Evolutionary conservation across 2,888 invertebrate species (phyloP).

Genomic region (Drosophila prostipennis): DNA sequence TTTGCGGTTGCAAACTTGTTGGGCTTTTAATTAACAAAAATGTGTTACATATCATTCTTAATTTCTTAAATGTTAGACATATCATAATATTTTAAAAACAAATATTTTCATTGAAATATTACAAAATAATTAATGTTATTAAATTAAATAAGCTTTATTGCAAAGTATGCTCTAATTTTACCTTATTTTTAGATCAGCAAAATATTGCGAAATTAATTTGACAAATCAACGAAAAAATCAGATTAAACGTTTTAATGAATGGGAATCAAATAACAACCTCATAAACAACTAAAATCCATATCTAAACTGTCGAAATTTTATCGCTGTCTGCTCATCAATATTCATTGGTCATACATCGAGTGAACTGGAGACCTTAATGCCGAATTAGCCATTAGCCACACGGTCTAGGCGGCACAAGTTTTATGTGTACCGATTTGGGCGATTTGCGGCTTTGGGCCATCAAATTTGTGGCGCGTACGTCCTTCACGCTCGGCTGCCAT

Average conservation of each 20-base stretch:
- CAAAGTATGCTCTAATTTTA: too few relatives aligned
- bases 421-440: constrained; percentile 21
- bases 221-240: background rate
- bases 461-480: constrained; percentile 71
- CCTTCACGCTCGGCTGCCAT: constrained; percentile 80
- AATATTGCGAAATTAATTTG: background rate
- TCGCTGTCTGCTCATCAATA: constrained; percentile 21
- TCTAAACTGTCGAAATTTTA: constrained; percentile 1
- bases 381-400: constrained; percentile 43
- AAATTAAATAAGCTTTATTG: too few relatives aligned
- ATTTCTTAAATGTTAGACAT: too few relatives aligned
- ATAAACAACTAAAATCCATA: background rate
- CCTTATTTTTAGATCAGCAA: too few relatives aligned
- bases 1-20: too few relatives aligned
- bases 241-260: background rate
- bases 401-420: constrained; percentile 1
- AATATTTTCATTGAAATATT: too few relatives aligned
- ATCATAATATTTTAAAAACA: too few relatives aligned
- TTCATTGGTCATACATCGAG: constrained; percentile 24
- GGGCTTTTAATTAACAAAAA: too few relatives aligned
- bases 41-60: too few relatives aligned
- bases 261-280: background rate
- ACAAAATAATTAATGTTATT: too few relatives aligned
- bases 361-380: constrained; percentile 21
- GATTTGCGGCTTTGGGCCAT: constrained; percentile 46